Evolutionary conservation across 2,797 vertebrate species (phyloP).

Genomic region (Ctenochaetus hawaiiensis): DNA sequence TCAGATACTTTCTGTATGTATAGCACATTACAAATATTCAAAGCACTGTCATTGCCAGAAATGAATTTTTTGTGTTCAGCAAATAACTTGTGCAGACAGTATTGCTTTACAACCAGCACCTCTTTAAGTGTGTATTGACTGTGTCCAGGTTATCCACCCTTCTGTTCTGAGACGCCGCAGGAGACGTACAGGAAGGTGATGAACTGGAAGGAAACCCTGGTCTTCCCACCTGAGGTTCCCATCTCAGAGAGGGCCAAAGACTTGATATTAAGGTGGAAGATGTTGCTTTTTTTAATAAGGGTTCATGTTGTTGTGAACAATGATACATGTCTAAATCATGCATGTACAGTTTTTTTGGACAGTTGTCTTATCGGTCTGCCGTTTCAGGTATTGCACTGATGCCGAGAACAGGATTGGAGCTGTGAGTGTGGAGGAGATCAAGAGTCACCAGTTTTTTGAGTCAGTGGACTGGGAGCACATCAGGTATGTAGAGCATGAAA

Average conservation of each 20-base stretch:
- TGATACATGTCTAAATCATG: not conserved
- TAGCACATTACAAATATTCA: too few species aligned
- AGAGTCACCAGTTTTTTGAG: constrained; percentile 95
- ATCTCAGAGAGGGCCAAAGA: constrained; percentile 98
- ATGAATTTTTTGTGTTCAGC: too few species aligned
- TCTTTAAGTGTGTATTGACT: not conserved
- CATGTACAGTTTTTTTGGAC: not conserved
- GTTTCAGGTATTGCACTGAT: constrained; percentile 93
- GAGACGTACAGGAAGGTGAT: constrained; percentile 99
- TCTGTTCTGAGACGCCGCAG: constrained; percentile 98
- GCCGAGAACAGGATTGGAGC: constrained; percentile 95
- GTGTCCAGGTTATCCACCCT: constrained; percentile 94
- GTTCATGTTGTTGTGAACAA: not conserved
- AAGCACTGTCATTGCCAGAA: too few species aligned
- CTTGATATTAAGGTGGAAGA: constrained; percentile 91
- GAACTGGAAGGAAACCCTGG: constrained; percentile 98
- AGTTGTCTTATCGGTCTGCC: not conserved
- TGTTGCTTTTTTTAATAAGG: not conserved
- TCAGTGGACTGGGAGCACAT: constrained; percentile 98
- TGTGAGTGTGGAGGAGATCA: constrained; percentile 95
- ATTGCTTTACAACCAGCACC: accelerated
- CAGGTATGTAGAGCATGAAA: constrained; percentile 84
- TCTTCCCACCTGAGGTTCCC: constrained; percentile 97
- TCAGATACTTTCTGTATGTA: not conserved
- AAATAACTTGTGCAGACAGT: not conserved